These are phyloP conservation scores for Anguilla pacifica DNA, from an alignment of 2,797 vertebrate species.

Conservation along the genomic window DNA sequence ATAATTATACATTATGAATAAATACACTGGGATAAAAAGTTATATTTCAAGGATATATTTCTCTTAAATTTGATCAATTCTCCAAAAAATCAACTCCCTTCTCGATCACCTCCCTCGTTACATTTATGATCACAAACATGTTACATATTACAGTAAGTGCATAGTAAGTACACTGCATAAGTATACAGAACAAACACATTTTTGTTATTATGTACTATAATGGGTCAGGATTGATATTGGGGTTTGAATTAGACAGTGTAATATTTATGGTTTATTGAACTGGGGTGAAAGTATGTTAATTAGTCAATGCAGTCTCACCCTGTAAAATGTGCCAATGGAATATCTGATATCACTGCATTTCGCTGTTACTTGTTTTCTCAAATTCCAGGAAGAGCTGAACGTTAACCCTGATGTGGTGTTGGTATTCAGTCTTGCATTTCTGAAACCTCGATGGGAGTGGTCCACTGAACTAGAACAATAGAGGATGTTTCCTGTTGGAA, in stretches of 20 bases:
- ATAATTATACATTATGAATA: too few relatives aligned
- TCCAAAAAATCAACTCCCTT: too few relatives aligned
- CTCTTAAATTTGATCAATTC: too few relatives aligned
- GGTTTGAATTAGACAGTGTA: background rate
- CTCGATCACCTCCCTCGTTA: too few relatives aligned
- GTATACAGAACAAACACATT: background rate
- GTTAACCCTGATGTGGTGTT: background rate
- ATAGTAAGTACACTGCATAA: background rate
- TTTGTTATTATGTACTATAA: background rate
- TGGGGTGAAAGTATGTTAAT: background rate
- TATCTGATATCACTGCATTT: too few relatives aligned
- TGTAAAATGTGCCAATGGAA: too few relatives aligned
- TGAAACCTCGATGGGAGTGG: conserved; percentile 49
- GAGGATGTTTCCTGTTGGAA: conserved; percentile 69
- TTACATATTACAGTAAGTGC: background rate
- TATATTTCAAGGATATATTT: too few relatives aligned
- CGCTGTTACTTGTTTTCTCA: background rate
- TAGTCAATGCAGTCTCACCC: too few relatives aligned
- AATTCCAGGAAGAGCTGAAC: background rate
- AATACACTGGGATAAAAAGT: too few relatives aligned
- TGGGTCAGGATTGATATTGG: background rate
- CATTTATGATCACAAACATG: too few relatives aligned
- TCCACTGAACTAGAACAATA: conserved; percentile 64
- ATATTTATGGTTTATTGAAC: background rate
- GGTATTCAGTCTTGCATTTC: background rate